Evolutionary conservation across 2,113 vertebrate species (phyloP), one percentile per base, ranked within the genome.

Genomic region (Ptilonorhynchus violaceus): DNA sequence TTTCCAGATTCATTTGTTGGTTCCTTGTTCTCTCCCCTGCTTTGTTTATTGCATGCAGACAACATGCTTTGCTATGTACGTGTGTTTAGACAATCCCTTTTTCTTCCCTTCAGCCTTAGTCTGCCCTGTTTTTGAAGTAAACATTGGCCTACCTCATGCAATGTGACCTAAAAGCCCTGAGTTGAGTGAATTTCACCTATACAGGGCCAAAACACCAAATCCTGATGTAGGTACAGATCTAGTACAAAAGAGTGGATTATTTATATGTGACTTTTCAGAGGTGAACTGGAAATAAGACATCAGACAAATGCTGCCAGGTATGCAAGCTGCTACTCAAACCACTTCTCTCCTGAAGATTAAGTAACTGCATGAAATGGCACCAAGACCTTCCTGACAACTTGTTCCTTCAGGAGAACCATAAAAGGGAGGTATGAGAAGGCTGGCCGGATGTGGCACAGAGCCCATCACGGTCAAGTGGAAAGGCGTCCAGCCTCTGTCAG

Each of bases 171-270:
- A 53, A 86, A 63, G 25, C 2, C 31, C 6, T 22, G 28, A 33
- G 39, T 11, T 53, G n/a, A 79, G 15, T 0, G 0, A 75, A 44
- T 69, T 74, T 85, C 33, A 82, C 4, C 8, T 66, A 18, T 2
- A 42, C 12, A 21, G 11, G 10, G 7, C 6, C 16, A 67, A 69
- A 91, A 42, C 46, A 91, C 8, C 10, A 66, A 15, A 50, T n/a
- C 6, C 9, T 6, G 5, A 46, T 21, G 33, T 52, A 66, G 23
- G 5, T 17, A 20, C 33, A 13, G 46, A 69, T 52, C 6, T 8
- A 8, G 1, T 60, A 25, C 66, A 27, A 85, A 88, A n/a, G 7
- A 37, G 5, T 6, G 8, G 1, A 20, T 52, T 58, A 28, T 42
- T 83, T 89, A 35, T 17, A 37, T 3, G 0, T 67, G 27, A 22